These are phyloP conservation scores for Sphaerophoria rueppellii DNA, from an alignment of 2,888 invertebrate species.

Conservation along the genomic window DNA sequence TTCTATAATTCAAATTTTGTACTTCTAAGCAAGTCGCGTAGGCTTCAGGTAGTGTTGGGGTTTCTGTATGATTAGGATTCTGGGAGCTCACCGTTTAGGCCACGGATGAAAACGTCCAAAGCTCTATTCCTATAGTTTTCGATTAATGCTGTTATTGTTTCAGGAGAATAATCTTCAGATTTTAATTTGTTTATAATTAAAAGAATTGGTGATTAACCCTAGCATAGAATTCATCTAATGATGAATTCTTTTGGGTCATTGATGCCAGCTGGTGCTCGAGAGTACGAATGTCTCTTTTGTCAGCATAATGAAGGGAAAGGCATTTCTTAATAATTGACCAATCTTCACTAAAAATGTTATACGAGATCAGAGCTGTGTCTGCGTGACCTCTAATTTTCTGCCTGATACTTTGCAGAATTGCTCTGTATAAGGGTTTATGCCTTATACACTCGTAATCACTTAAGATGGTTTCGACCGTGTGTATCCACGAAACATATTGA, in stretches of 20 bases:
- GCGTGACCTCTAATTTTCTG: too few species aligned
- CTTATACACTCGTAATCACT: not conserved
- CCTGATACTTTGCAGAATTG: too few species aligned
- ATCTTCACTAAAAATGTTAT: not conserved
- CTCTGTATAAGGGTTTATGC: not conserved
- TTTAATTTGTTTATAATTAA: conserved; percentile 34
- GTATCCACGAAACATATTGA: not conserved
- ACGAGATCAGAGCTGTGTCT: too few species aligned
- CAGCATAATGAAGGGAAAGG: not conserved
- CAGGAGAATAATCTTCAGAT: conserved; percentile 38
- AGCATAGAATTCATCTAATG: too few species aligned
- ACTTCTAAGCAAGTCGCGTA: conserved; percentile 49
- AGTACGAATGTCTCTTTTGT: not conserved
- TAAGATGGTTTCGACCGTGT: not conserved
- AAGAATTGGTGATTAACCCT: too few species aligned
- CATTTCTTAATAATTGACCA: not conserved
- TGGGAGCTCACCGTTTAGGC: conserved; percentile 46
- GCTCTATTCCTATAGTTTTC: conserved; percentile 43
- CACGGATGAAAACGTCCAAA: conserved; percentile 48
- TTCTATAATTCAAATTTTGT: conserved; percentile 38
- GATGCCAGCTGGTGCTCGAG: not conserved
- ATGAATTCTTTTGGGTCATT: not conserved
- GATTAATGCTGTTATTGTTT: conserved; percentile 15
- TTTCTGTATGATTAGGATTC: conserved; percentile 51
- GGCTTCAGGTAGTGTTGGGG: conserved; percentile 48